A percentile compares a stretch with the other conserved stretches of the same genome.
Evolutionary conservation across 2,888 invertebrate genomes (phyloP).

Genomic region (Chelonus formosanus): DNA sequence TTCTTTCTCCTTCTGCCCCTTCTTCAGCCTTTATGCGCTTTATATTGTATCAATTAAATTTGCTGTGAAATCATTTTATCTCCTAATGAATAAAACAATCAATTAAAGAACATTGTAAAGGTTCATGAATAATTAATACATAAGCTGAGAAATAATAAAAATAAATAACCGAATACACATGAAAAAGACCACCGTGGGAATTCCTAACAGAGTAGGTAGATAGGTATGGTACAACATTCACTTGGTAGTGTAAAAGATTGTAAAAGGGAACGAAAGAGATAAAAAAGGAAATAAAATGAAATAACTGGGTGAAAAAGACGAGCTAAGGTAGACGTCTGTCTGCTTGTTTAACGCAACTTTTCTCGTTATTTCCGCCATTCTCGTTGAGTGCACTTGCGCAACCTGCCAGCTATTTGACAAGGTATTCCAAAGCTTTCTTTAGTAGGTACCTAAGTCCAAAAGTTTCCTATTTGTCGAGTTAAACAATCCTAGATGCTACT

Average conservation of each 20-base stretch:
- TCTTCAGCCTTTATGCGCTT: background rate
- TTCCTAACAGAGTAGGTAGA: slow-evolving; percentile 1
- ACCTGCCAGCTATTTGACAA: slow-evolving; percentile 38
- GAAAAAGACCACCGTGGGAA: slow-evolving; percentile 7
- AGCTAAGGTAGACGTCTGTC: slow-evolving; percentile 35
- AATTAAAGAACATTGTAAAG: slow-evolving; percentile 11
- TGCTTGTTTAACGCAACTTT: slow-evolving; percentile 48
- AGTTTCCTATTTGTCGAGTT: slow-evolving; percentile 3
- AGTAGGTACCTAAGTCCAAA: slow-evolving; percentile 2
- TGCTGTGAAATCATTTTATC: slow-evolving; percentile 16
- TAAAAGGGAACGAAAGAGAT: slow-evolving; percentile 7
- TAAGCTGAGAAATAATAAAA: background rate
- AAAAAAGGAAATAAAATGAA: slow-evolving; percentile 6
- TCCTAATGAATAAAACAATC: slow-evolving; percentile 15
- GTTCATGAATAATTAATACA: slow-evolving; percentile 12
- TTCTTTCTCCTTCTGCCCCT: too few species aligned
- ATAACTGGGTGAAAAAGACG: slow-evolving; percentile 43
- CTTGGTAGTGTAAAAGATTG: background rate
- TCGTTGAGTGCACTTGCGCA: slow-evolving; percentile 41
- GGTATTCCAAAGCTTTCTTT: slow-evolving; percentile 15
- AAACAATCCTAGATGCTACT: slow-evolving; percentile 22
- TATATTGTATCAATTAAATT: slow-evolving; percentile 20
- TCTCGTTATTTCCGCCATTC: slow-evolving; percentile 47
- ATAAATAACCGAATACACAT: background rate
- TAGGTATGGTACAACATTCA: slow-evolving; percentile 8